Conservation (phyloP, 1,140 invertebrate species). For the Diorhabda elongata region DNA sequence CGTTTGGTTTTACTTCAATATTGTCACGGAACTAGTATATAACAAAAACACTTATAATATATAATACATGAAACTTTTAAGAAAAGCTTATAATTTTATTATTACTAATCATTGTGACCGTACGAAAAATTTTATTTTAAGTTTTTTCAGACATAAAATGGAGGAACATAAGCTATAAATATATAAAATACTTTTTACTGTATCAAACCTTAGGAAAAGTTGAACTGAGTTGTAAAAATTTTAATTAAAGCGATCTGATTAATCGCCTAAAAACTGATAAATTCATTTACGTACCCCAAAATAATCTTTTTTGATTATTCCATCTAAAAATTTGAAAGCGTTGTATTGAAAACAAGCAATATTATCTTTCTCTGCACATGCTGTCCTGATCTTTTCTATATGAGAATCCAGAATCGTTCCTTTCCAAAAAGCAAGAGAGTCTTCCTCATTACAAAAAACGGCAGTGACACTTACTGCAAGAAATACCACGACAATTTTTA, state of each 20-base stretch:
- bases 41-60: background rate
- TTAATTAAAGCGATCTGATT: no score
- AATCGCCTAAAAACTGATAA: no score
- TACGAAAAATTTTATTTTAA: no score
- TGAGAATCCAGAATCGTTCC: slow-evolving; percentile 64
- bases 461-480: background rate
- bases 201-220: no score
- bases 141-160: no score
- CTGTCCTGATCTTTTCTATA: slow-evolving; percentile 67
- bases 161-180: no score
- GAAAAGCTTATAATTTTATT: no score
- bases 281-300: slow-evolving; percentile 52
- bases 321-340: slow-evolving; percentile 71
- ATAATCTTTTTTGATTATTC: slow-evolving; percentile 70
- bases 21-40: slow-evolving; percentile 54
- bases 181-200: no score
- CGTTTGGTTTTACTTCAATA: slow-evolving; percentile 69
- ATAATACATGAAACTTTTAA: no score
- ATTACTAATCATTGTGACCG: no score
- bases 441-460: background rate
- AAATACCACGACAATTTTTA: slow-evolving; percentile 9
- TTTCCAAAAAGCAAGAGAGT: slow-evolving; percentile 61
- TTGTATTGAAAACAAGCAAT: slow-evolving; percentile 79
- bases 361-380: slow-evolving; percentile 66
- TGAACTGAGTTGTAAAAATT: no score